Percentiles rank a stretch among this genome's conserved stretches.
These are phyloP conservation scores for Cheiracanthium punctorium DNA, from an alignment of 2,888 invertebrate species.

Conservation along the genomic window DNA sequence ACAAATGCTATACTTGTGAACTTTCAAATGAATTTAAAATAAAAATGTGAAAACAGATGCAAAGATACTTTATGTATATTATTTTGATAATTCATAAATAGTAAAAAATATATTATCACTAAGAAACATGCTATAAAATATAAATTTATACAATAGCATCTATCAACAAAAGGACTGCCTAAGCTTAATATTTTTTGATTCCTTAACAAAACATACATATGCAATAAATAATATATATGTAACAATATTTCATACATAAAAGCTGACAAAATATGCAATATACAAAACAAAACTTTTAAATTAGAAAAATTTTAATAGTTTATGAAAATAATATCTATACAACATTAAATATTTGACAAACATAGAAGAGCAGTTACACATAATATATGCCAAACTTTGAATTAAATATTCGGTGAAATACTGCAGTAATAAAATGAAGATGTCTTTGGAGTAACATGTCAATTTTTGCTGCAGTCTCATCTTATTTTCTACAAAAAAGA, in stretches of 20 bases:
- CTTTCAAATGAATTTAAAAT: too few relatives aligned
- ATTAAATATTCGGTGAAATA: not conserved
- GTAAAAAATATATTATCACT: not conserved
- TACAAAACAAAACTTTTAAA: slow-evolving; percentile 54
- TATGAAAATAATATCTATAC: slow-evolving; percentile 66
- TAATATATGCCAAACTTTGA: slow-evolving; percentile 21
- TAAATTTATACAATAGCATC: slow-evolving; percentile 1
- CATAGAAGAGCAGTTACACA: slow-evolving; percentile 25
- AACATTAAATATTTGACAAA: slow-evolving; percentile 51
- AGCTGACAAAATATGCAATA: slow-evolving; percentile 53
- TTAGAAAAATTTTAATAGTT: slow-evolving; percentile 52
- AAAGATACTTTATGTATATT: not conserved
- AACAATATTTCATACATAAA: slow-evolving; percentile 37
- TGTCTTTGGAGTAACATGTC: not conserved
- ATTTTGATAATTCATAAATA: not conserved
- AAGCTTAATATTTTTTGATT: slow-evolving; percentile 34
- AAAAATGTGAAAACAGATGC: not conserved
- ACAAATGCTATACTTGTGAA: too few relatives aligned
- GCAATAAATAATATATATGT: slow-evolving; percentile 56
- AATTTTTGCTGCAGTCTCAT: slow-evolving; percentile 27
- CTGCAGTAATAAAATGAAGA: not conserved
- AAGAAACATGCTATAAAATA: not conserved
- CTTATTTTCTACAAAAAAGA: slow-evolving; percentile 39
- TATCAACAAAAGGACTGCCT: slow-evolving; percentile 16
- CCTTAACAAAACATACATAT: slow-evolving; percentile 34